Evolutionary conservation across 2,797 vertebrate species (phyloP), one percentile per base, ranked within the genome.

Genomic region (Periophthalmus magnuspinnatus): DNA sequence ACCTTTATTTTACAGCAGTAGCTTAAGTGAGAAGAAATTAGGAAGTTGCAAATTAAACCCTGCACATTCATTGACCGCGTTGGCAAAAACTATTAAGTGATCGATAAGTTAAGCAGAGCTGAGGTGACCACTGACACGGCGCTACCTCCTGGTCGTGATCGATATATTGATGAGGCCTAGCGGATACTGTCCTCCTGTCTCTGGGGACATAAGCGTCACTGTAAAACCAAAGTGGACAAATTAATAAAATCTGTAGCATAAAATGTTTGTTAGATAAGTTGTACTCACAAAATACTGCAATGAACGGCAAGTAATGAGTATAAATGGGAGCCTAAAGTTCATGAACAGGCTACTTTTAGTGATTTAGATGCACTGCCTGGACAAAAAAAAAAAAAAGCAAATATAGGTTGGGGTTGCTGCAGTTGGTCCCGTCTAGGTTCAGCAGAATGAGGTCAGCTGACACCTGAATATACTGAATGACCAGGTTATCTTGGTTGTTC

Each of bases 71-170:
- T 77, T 79, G 85, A 89, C 75, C 81, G 76, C 55, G 48, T 79
- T 79, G 75, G 86, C 81, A 83, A 86, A 87, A 90, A 77, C 75
- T 83, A 88, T 86, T 88, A 81, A 81, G 75, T 66, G 59, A 84
- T 91, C 87, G 74, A 92, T 91, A 88, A 79, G 81, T 78, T 82
- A 90, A 84, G 78, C 72, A 38, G 64, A 71, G 78, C 70, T 74
- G 34, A 71, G 71, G 84, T 77, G 70, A 47, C 70, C 70, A 67
- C 70, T 84, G 80, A 86, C 67, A 78, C 76, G 78, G 82, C 80
- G 81, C 66, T 34, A 78, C 71, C 79, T 71, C 74, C 16, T 50
- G 60, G 65, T 81, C 79, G 56, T 10, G 38, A 88, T 91, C 84
- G 63, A 86, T 89, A 79, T 68, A 87, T 91, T 32, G 75, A 88